Base-by-base conservation (phyloP, 2,888 invertebrate species). In the Exocentrus adspersus region DNA sequence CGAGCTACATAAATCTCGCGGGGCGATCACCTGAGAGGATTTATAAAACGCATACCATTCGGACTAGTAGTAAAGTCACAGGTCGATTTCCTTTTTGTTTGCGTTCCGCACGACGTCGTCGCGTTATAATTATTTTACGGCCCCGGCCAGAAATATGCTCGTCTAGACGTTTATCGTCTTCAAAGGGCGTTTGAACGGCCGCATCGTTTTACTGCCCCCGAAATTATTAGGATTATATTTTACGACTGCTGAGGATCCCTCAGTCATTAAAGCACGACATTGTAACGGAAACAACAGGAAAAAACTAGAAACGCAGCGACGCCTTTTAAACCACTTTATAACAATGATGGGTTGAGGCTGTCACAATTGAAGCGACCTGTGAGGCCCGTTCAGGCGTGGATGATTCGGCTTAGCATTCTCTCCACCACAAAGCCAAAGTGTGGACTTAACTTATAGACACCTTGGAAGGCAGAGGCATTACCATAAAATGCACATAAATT, bases 91-190 rank as follows among this genome's bases (percentile, higher is more conserved):
- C 17, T 30, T 21, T n/a, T 46, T 24, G 42, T 46, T 46, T 46
- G 20, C 57, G 20, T 57, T 57, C 45, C 32, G 12, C 19, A 32
- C 28, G 57, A 56, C 10, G 17, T 30, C 32, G n/a, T 37, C 46
- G 46, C 5, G 12, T 57, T 46, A 46, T 57, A 46, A 46, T 57
- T 57, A 37, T 37, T 37, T 57, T 57, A 57, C 21, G 57, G 57
- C 28, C 30, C 37, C 5, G n/a, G n/a, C n/a, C n/a, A 5, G 12
- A 17, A 32, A 37, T 57, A 32, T 57, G 32, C 20, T 12, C 19
- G 57, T 57, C 57, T 57, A 45, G 57, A 57, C 57, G 10, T 57
- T 57, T 57, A 57, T 57, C 57, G 30, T 46, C 42, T 57, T 42
- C 17, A 57, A 30, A 30, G 46, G 32, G 19, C 16, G 16, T 57